Evolutionary conservation across 2,113 vertebrate species (phyloP).

Genomic region (Cinclus mexicanus): DNA sequence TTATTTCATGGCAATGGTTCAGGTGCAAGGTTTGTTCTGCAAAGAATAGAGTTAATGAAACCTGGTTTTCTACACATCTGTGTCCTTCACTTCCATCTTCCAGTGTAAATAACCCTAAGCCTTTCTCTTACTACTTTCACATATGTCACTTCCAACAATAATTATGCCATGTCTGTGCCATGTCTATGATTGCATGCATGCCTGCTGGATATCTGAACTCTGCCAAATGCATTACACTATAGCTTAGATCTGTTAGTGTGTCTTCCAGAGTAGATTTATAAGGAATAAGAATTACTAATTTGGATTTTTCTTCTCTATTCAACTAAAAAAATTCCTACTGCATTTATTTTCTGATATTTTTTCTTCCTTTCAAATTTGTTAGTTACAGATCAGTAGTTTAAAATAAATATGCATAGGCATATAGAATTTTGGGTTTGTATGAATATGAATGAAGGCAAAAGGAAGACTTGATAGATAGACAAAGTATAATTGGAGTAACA

Average conservation of each 20-base stretch:
- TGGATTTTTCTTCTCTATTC: neutral
- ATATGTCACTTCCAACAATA: neutral
- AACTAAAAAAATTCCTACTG: neutral
- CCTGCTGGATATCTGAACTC: neutral
- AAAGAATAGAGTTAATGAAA: neutral
- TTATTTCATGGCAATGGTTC: neutral
- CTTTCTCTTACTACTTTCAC: neutral
- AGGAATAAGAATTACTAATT: neutral
- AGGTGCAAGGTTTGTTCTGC: neutral
- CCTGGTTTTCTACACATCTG: neutral
- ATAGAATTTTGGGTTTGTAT: accelerated
- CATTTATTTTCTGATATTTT: neutral
- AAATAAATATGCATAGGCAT: neutral
- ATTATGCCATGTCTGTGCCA: neutral
- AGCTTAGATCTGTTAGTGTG: neutral
- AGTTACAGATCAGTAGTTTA: neutral
- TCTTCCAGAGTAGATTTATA: neutral
- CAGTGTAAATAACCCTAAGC: neutral
- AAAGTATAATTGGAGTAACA: neutral
- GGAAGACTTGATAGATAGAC: neutral
- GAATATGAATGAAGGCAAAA: neutral
- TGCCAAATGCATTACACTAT: neutral
- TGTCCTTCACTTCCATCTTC: neutral
- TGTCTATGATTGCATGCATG: neutral
- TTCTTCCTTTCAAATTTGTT: neutral